Conservation (phyloP, 2,888 invertebrate genomes). For the Dryocosmus kuriphilus region DNA sequence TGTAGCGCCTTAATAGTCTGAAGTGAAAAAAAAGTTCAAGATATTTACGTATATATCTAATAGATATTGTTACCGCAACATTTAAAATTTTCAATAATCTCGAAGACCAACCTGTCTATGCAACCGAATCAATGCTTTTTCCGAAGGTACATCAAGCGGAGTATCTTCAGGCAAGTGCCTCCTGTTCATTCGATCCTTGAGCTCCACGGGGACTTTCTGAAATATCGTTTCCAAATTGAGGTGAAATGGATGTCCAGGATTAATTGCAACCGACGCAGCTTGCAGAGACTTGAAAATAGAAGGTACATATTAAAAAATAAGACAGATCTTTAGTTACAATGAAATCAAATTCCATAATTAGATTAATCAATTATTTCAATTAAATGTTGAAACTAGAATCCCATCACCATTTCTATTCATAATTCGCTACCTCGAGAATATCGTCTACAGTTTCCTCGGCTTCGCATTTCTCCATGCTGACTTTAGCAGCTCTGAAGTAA, state of each 20-base stretch:
- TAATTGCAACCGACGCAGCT: slow-evolving; percentile 88
- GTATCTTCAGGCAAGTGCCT: slow-evolving; percentile 81
- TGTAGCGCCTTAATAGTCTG: slow-evolving; percentile 93
- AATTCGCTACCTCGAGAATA: slow-evolving; percentile 88
- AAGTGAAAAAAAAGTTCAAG: slow-evolving; percentile 51
- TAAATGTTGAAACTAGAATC: background rate
- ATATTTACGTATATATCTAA: slow-evolving; percentile 25
- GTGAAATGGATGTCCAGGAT: slow-evolving; percentile 86
- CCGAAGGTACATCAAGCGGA: slow-evolving; percentile 84
- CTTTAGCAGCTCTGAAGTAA: slow-evolving; percentile 96
- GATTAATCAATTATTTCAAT: background rate
- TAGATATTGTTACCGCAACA: background rate
- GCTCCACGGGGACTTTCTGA: slow-evolving; percentile 89
- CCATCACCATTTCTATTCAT: background rate
- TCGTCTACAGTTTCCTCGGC: slow-evolving; percentile 98
- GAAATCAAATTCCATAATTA: background rate
- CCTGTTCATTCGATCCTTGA: slow-evolving; percentile 86
- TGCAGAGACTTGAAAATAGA: slow-evolving; percentile 86
- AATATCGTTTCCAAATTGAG: slow-evolving; percentile 92
- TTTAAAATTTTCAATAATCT: background rate
- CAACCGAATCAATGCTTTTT: slow-evolving; percentile 92
- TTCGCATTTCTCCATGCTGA: slow-evolving; percentile 96
- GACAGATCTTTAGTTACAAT: background rate
- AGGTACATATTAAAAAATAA: slow-evolving; percentile 21
- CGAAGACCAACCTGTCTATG: slow-evolving; percentile 87